Evolutionary conservation across 2,113 vertebrate species (phyloP), one percentile per base, ranked within the genome.

Genomic region (Atrichornis clamosus): DNA sequence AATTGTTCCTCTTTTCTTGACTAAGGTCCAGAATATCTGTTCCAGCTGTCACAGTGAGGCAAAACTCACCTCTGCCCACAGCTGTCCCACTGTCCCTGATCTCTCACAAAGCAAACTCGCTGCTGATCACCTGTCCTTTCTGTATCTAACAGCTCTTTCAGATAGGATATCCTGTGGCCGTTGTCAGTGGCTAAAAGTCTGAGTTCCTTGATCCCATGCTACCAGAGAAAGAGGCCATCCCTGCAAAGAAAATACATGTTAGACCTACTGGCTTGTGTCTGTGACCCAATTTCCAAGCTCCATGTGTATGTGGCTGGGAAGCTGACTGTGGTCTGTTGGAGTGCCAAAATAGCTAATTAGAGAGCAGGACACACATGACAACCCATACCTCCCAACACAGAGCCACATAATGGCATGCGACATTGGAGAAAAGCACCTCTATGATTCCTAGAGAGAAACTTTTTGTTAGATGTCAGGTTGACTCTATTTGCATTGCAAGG

Each of bases 81-180:
- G 58, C 15, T 73, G 28, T 83, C 14, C 27, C 33, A 39, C 33
- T 30, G 20, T 30, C 14, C 13, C 33, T 3, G 0, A 11, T 65
- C 2, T 65, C 32, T 30, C 30, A 35, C 28, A 50, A 49, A 55
- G 8, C n/a, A 72, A 67, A 7, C 28, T 55, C 18, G 7, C 22
- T 4, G 1, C 6, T 67, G 33, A 42, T 49, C 14, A 44, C 9
- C 27, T 42, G 28, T 68, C 32, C 32, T 24, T 89, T 76, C 46
- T 72, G 30, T 28, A 7, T 6, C 11, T 80, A 33, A 49, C 13
- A 20, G 7, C 4, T 76, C 9, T 70, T 85, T 80, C 64, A 90
- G 22, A 17, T 10, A 65, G 23, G 21, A 42, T 20, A 33, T 11
- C 21, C 20, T 9, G 11, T 4, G 15, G 22, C 28, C 0, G 0